phyloP scores from a whole-genome alignment of 1,140 invertebrate species.

The Neuroterus valhalla region DNA sequence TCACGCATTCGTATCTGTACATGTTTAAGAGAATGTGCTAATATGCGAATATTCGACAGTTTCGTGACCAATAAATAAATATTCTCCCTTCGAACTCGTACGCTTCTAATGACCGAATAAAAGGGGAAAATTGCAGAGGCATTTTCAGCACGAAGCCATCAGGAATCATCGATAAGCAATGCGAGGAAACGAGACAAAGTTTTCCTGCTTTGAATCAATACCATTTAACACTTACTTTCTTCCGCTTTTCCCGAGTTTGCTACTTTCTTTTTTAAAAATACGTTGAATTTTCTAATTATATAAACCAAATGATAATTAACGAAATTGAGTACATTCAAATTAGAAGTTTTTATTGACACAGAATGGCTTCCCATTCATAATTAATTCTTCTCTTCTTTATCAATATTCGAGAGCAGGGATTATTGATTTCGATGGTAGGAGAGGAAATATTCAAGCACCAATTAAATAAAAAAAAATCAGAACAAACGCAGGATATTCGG shows the following conservation, averaged over 20 bases:
- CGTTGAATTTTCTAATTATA: too few species aligned
- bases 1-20: constrained; percentile 10
- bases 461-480: too few species aligned
- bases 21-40: constrained; percentile 44
- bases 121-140: constrained; percentile 40
- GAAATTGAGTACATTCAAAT: too few species aligned
- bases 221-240: neutral
- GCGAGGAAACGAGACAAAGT: constrained; percentile 14
- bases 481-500: too few species aligned
- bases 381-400: too few species aligned
- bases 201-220: neutral
- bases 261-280: too few species aligned
- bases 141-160: constrained; percentile 23
- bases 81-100: constrained; percentile 30
- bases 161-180: constrained; percentile 13
- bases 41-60: constrained; percentile 42
- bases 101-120: constrained; percentile 49
- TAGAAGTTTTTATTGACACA: too few species aligned
- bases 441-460: too few species aligned
- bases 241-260: neutral
- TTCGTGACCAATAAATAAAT: constrained; percentile 45
- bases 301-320: too few species aligned
- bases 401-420: too few species aligned
- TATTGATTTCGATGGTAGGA: too few species aligned
- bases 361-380: too few species aligned